A percentile compares a stretch with the other conserved stretches of the same genome.
Conservation (phyloP, 2,888 invertebrate genomes). For the Clunio marinus region DNA sequence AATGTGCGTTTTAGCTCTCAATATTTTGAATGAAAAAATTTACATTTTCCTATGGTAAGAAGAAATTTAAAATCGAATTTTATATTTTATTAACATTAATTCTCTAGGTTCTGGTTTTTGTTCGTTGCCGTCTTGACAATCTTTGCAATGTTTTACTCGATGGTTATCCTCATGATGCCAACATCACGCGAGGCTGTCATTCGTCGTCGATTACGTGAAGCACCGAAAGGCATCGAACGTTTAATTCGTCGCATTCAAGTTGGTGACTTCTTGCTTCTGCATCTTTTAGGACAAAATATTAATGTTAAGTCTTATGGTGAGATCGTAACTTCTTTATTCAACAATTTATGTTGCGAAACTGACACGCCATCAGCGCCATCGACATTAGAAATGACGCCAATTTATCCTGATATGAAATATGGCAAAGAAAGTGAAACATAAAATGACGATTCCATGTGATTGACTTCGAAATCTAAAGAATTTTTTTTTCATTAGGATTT, state of each 20-base stretch:
- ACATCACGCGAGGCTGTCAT: conserved; percentile 77
- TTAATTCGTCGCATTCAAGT: conserved; percentile 81
- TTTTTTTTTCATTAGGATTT: too few relatives aligned
- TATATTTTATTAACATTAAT: neutral
- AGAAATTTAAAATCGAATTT: conserved; percentile 23
- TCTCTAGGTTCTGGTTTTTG: conserved; percentile 72
- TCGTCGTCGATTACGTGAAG: conserved; percentile 72
- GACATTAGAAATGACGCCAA: conserved; percentile 80
- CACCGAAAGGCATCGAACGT: conserved; percentile 67
- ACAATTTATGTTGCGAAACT: conserved; percentile 55
- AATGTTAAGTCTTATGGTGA: conserved; percentile 76
- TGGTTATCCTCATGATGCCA: conserved; percentile 72
- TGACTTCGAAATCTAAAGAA: too few relatives aligned
- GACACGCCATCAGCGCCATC: conserved; percentile 82
- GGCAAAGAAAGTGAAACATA: conserved; percentile 82
- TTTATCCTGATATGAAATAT: conserved; percentile 74
- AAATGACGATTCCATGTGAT: too few relatives aligned
- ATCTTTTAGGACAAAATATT: conserved; percentile 81
- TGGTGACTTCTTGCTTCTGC: conserved; percentile 79
- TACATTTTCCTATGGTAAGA: conserved; percentile 83
- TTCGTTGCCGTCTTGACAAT: conserved; percentile 71
- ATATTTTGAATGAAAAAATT: conserved; percentile 89
- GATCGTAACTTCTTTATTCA: conserved; percentile 67
- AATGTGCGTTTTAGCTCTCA: conserved; percentile 80
- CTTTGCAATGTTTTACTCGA: conserved; percentile 73